These are phyloP conservation scores for Piprites chloris DNA, from an alignment of 2,113 vertebrate species.

Conservation along the genomic window DNA sequence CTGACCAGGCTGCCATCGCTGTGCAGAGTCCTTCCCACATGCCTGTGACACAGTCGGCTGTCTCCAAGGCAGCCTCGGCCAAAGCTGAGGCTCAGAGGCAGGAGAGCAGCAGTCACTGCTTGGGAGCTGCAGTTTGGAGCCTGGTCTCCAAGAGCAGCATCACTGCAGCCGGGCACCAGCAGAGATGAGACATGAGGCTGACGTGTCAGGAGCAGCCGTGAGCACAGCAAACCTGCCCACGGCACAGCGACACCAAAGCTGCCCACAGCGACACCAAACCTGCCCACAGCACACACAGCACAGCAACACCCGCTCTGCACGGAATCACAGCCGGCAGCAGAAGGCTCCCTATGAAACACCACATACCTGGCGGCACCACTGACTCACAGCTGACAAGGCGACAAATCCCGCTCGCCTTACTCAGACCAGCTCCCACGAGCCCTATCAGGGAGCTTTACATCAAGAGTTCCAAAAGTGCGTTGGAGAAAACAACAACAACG, in stretches of 20 bases:
- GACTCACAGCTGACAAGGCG: conserved; percentile 25
- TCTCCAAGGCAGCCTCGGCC: background rate
- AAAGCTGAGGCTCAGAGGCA: background rate
- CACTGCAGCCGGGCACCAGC: background rate
- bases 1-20: accelerated
- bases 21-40: background rate
- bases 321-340: background rate
- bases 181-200: background rate
- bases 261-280: background rate
- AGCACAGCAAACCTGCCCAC: background rate
- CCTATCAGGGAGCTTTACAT: background rate
- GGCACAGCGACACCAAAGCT: background rate
- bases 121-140: background rate
- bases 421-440: conserved; percentile 34
- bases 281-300: background rate
- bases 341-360: background rate
- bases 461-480: background rate
- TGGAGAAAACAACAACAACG: background rate
- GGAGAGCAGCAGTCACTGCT: background rate
- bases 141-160: background rate
- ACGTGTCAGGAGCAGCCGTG: background rate
- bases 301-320: background rate
- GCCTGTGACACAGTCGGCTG: background rate
- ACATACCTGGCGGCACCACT: background rate
- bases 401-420: conserved; percentile 34